Conservation (phyloP, 2,113 vertebrate species). For the Hippocampus guttulatus region DNA sequence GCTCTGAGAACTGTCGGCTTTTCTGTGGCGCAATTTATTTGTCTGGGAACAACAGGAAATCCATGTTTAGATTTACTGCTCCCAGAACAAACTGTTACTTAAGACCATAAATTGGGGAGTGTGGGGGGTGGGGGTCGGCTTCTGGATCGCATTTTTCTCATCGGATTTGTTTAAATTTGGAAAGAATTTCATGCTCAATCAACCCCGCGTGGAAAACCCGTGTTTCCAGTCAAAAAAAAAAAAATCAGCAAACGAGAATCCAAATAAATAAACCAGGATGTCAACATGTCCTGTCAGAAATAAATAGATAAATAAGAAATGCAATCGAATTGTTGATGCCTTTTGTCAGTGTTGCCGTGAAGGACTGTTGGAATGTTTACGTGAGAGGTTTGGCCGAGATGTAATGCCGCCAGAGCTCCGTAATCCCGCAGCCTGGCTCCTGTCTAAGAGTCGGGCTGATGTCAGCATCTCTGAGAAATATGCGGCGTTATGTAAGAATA, state of each 20-base stretch:
- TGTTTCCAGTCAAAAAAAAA: conserved; percentile 7
- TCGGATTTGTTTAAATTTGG: conserved; percentile 32
- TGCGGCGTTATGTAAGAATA: conserved; percentile 55
- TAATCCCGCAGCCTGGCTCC: conserved; percentile 56
- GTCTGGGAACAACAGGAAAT: conserved; percentile 68
- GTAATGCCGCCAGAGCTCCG: conserved; percentile 43
- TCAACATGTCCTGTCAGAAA: conserved; percentile 19
- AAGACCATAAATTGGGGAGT: conserved; percentile 12
- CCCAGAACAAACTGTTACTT: conserved; percentile 44
- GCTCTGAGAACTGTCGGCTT: conserved; percentile 32
- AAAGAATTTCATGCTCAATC: conserved; percentile 16
- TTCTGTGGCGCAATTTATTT: conserved; percentile 50
- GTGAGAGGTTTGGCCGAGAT: conserved; percentile 39
- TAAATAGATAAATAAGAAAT: not conserved
- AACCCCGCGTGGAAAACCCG: conserved; percentile 12
- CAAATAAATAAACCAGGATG: conserved; percentile 28
- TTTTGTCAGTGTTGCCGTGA: conserved; percentile 31
- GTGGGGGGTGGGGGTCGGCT: too few species aligned
- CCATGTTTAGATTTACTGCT: conserved; percentile 55
- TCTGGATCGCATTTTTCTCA: conserved; percentile 16
- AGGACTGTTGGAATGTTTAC: conserved; percentile 38
- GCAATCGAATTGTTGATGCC: conserved; percentile 23
- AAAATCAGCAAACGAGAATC: conserved; percentile 21
- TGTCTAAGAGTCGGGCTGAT: conserved; percentile 42
- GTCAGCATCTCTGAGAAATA: conserved; percentile 61